These are phyloP conservation scores for Mellilla xanthometata DNA, from an alignment of 2,888 invertebrate species.

Conservation along the genomic window DNA sequence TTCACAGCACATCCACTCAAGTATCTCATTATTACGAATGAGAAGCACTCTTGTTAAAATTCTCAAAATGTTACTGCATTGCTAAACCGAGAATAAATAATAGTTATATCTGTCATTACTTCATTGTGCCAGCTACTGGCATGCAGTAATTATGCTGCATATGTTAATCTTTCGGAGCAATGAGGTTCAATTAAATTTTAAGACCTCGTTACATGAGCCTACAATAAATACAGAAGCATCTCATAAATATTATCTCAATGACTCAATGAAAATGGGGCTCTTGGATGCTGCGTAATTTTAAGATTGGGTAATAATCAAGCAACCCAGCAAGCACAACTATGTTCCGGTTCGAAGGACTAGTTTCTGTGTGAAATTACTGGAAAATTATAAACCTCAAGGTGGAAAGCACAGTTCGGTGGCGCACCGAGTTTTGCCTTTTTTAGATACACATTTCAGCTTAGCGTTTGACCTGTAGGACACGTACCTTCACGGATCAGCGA, in stretches of 20 bases:
- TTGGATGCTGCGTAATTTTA: background rate
- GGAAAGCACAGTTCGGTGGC: no score
- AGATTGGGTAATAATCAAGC: no score
- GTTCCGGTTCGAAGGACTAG: no score
- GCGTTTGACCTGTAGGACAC: no score
- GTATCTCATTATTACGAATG: no score
- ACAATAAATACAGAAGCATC: constrained; percentile 12
- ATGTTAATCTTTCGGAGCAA: constrained; percentile 21
- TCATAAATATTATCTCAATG: constrained; percentile 13
- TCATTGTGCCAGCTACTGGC: constrained; percentile 14
- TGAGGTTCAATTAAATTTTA: constrained; percentile 23
- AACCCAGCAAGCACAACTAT: no score
- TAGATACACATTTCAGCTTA: no score
- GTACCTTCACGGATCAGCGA: no score
- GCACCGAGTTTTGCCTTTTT: no score
- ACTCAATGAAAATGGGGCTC: constrained; percentile 4
- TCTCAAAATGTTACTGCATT: constrained; percentile 1
- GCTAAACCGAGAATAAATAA: constrained; percentile 16
- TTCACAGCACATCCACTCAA: no score
- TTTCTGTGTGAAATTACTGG: no score
- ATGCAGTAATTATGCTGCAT: constrained; percentile 9
- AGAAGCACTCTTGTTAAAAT: background rate
- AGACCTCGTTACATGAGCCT: constrained; percentile 14
- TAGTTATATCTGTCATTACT: constrained; percentile 19
- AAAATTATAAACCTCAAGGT: no score